Conservation (phyloP, 1,140 invertebrate species). For the Nomia melanderi region DNA sequence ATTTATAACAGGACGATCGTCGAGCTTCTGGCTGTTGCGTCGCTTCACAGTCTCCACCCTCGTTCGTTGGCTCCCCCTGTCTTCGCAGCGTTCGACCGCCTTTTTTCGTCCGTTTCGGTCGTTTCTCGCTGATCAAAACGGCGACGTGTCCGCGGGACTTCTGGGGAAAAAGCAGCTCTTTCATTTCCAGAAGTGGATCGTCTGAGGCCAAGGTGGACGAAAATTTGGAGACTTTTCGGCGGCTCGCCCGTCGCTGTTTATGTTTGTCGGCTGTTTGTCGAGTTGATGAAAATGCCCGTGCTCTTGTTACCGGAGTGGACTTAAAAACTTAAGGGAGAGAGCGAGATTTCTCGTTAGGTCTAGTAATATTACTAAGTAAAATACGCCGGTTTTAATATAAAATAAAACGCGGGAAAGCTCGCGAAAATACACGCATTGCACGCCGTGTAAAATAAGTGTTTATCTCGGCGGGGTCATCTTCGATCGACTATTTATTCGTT, state of each 20-base stretch:
- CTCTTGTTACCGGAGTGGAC: not conserved
- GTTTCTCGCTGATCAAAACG: slow-evolving; percentile 14
- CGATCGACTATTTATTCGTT: too few species aligned
- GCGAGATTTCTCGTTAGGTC: not conserved
- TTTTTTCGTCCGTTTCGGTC: not conserved
- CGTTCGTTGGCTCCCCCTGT: not conserved
- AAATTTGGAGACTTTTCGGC: slow-evolving; percentile 32
- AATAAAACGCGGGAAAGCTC: too few species aligned
- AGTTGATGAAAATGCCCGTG: slow-evolving; percentile 20
- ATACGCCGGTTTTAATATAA: not conserved
- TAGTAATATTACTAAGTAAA: not conserved
- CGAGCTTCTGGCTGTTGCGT: not conserved
- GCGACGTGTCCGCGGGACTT: not conserved
- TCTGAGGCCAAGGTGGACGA: slow-evolving; percentile 3
- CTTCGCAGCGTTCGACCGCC: not conserved
- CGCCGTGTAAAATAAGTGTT: too few species aligned
- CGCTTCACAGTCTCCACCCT: too few species aligned
- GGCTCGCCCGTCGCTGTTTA: not conserved
- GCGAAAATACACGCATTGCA: too few species aligned
- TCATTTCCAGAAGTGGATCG: slow-evolving; percentile 35
- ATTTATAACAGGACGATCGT: too few species aligned
- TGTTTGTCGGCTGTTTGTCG: not conserved
- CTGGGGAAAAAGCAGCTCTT: slow-evolving; percentile 22
- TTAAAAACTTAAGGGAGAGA: too few species aligned
- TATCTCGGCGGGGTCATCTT: too few species aligned